phyloP scores from a whole-genome alignment of 2,888 invertebrate species.

The Zaprionus bogoriensis region DNA sequence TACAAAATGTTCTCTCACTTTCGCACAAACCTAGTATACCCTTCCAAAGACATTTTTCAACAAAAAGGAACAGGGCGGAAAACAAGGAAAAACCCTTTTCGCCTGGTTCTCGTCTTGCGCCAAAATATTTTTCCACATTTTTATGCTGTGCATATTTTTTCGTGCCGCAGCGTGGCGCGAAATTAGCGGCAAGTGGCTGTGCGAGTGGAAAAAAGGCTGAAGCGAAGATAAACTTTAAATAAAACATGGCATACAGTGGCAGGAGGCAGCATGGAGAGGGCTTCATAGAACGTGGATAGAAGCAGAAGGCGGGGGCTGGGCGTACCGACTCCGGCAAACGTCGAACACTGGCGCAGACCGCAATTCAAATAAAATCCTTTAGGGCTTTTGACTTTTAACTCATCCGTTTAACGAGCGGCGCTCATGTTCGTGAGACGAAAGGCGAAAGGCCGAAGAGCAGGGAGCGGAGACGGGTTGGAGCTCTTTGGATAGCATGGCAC shows the following conservation, averaged over 20 bases:
- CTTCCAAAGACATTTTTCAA: not conserved
- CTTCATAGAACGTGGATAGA: not conserved
- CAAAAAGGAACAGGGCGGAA: not conserved
- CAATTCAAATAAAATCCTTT: constrained; percentile 81
- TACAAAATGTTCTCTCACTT: too few relatives aligned
- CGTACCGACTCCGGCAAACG: constrained; percentile 36
- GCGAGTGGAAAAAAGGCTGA: constrained; percentile 39
- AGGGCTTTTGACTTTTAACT: constrained; percentile 81
- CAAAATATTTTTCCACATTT: constrained; percentile 78
- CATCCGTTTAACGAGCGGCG: constrained; percentile 77
- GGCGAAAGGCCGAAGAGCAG: constrained; percentile 33
- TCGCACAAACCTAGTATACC: too few relatives aligned
- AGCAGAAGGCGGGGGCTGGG: not conserved
- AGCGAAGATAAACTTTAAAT: constrained; percentile 73
- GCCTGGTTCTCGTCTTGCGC: constrained; percentile 45
- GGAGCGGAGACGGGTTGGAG: constrained; percentile 7
- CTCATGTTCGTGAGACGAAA: constrained; percentile 71
- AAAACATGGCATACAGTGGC: constrained; percentile 63
- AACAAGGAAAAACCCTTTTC: constrained; percentile 1
- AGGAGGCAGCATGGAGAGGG: not conserved
- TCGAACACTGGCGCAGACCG: constrained; percentile 69
- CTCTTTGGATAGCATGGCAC: not conserved
- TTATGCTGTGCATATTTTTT: constrained; percentile 73
- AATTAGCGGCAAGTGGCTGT: constrained; percentile 68
- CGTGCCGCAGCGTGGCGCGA: constrained; percentile 63